Conservation (phyloP, 2,113 vertebrate species). For the Pundamilia nyererei region DNA sequence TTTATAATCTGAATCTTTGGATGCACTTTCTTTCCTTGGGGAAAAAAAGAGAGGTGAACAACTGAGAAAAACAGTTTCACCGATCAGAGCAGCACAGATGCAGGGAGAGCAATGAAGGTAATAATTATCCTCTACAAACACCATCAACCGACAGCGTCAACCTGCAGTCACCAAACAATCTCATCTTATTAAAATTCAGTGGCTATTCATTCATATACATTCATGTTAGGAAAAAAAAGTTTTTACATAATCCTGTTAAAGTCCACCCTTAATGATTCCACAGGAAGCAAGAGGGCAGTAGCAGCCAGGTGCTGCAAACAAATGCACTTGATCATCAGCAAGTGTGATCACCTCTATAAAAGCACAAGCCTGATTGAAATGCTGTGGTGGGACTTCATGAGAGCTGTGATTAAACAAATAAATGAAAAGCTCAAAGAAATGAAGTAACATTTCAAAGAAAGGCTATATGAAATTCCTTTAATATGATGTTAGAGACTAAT, state of each 20-base stretch:
- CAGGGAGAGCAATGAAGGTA: not conserved
- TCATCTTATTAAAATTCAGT: not conserved
- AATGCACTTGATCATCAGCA: not conserved
- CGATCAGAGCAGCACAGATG: not conserved
- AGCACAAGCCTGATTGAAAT: not conserved
- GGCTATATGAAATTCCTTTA: not conserved
- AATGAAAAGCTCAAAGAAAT: not conserved
- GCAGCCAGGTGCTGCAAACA: not conserved
- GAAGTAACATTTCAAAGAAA: not conserved
- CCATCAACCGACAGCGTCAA: not conserved
- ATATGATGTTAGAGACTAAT: not conserved
- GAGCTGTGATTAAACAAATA: not conserved
- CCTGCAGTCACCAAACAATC: not conserved
- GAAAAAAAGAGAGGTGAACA: not conserved
- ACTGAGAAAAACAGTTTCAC: not conserved
- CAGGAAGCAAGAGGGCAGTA: not conserved
- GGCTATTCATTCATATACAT: not conserved
- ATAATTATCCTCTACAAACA: not conserved
- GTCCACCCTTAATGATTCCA: not conserved
- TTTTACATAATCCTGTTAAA: not conserved
- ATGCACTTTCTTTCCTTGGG: not conserved
- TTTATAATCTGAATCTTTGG: not conserved
- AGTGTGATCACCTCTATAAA: not conserved
- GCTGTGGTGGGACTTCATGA: not conserved
- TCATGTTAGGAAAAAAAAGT: fast-evolving